A percentile compares a stretch with the other conserved stretches of the same genome.
phyloP scores from a whole-genome alignment of 37 sponge, comb jelly and placozoan genomes.

The Halichondria panicea region DNA sequence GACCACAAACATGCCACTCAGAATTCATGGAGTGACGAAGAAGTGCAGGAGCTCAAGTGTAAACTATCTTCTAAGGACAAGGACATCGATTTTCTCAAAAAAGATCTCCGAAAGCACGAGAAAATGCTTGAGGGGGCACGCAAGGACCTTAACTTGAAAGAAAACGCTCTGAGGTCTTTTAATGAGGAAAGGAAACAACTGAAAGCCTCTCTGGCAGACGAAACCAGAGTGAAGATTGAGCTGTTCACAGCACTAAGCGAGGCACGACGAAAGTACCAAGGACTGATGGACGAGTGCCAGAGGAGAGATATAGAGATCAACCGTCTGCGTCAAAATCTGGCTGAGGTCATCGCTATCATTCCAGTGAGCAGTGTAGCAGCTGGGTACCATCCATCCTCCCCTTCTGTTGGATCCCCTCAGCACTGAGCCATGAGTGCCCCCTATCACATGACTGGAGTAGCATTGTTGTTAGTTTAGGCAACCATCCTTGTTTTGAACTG shows the following conservation, averaged over 20 bases:
- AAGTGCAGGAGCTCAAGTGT: constrained; percentile 47
- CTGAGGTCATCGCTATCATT: constrained; percentile 52
- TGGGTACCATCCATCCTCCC: background rate
- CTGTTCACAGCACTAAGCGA: constrained; percentile 67
- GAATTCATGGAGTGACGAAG: constrained; percentile 42
- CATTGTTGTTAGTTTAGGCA: background rate
- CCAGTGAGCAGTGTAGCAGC: constrained; percentile 3
- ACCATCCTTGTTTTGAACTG: too few species aligned
- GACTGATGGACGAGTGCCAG: constrained; percentile 37
- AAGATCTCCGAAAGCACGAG: constrained; percentile 13
- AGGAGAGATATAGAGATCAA: constrained; percentile 40
- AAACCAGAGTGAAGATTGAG: constrained; percentile 64
- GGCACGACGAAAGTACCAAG: constrained; percentile 23
- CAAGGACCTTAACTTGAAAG: constrained; percentile 16
- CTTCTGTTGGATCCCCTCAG: constrained; percentile 21
- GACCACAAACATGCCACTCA: constrained; percentile 34
- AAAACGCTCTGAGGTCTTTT: background rate
- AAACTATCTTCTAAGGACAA: constrained; percentile 28
- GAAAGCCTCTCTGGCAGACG: constrained; percentile 35
- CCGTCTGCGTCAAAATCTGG: constrained; percentile 28
- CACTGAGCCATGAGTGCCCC: constrained; percentile 2
- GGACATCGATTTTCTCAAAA: constrained; percentile 20
- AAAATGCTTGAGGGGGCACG: background rate
- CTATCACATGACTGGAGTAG: background rate
- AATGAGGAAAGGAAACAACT: constrained; percentile 32